Evolutionary conservation across 2,113 vertebrate genomes (phyloP).

Genomic region (Melanocharis versteri): DNA sequence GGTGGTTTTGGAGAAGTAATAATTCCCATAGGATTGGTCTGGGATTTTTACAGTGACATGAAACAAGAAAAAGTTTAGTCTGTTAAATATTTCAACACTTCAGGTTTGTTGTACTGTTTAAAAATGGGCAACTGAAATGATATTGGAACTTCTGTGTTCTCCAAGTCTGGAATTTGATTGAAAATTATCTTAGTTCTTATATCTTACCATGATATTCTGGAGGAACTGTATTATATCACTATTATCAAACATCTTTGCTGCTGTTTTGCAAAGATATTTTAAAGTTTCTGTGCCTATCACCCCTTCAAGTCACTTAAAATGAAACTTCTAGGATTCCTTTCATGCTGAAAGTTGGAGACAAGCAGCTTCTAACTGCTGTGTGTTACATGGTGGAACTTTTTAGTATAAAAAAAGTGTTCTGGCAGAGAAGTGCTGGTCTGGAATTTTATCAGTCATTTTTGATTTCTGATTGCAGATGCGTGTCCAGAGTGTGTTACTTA

Average conservation of each 20-base stretch:
- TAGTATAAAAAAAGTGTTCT: not conserved
- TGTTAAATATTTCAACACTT: not conserved
- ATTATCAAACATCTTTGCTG: not conserved
- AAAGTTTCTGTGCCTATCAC: not conserved
- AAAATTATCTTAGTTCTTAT: not conserved
- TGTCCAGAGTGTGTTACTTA: not conserved
- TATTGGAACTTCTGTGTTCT: not conserved
- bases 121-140: not conserved
- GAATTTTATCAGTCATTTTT: not conserved
- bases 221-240: not conserved
- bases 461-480: not conserved
- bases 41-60: not conserved
- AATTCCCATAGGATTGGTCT: not conserved
- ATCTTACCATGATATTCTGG: rapidly evolving
- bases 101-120: not conserved
- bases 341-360: not conserved
- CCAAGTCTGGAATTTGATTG: not conserved
- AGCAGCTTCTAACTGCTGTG: not conserved
- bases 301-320: not conserved
- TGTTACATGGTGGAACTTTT: not conserved
- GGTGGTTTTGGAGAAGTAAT: not conserved
- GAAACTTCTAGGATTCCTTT: not conserved
- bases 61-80: not conserved
- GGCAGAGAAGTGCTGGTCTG: not conserved
- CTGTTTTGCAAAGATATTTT: not conserved